Evolutionary conservation across 2,113 vertebrate genomes (phyloP), one percentile per base, ranked within the genome.

Genomic region (Leuciscus idus): DNA sequence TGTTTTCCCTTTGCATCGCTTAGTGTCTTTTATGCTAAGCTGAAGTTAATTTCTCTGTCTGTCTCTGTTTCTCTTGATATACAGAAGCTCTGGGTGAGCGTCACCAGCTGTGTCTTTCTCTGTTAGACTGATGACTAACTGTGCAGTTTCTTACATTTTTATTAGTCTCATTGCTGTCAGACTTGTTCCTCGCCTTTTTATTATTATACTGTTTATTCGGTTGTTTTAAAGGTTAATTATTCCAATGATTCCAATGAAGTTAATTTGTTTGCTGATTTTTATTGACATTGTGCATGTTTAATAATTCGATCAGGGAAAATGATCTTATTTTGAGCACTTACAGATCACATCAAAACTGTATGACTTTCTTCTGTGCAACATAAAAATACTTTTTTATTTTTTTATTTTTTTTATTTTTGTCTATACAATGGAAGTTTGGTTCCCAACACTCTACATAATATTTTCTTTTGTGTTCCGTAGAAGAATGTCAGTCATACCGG

Each of bases 101-200:
- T 57, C 68, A 73, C 48, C 64, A 52, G 48, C 81, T 83, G 62
- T 81, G 59, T 66, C 80, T 66, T 30, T 82, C 59, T 82, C 39
- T 28, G 36, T 50, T 77, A 77, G 26, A 33, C 48, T 55, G 48
- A 26, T 48, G 39, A 74, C 72, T 48, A 48, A 55, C 26, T 33
- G 72, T 15, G 74, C n/a, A 0, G 48, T 50, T 77, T 77, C n/a
- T 30, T 26, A 55, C 7, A 10, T 50, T 76, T 52, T 21, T 30
- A 77, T 77, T 50, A 77, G 75, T 17, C 10, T 77, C 17, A 9
- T 28, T 77, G 48, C 17, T 55, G 43, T 76, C 15, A 52, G 12
- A 75, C 23, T n/a, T 43, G 21, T 21, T 43, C 36, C 9, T 73
- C 36, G 21, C 19, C 33, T 73, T 72, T 43, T 23, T 46, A 6